Evolutionary conservation across 2,888 invertebrate genomes (phyloP).

Genomic region (Autographa pulchrina): DNA sequence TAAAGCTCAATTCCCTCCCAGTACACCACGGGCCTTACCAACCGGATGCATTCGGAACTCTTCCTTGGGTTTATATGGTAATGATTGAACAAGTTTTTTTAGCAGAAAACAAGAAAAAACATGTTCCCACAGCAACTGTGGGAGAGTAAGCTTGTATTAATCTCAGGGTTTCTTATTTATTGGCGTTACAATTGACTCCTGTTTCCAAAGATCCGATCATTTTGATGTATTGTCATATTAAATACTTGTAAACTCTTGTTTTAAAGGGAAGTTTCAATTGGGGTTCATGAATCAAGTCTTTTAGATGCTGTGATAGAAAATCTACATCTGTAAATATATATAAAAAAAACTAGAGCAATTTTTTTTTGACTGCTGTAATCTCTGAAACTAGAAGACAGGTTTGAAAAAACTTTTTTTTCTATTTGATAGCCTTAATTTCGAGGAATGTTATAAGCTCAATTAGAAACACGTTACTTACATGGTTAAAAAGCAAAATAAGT

Average conservation of each 20-base stretch:
- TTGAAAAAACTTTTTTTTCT: no score
- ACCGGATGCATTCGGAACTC: conserved; percentile 85
- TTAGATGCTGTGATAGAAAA: no score
- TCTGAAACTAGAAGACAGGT: no score
- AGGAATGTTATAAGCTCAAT: no score
- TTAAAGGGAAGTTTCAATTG: background rate
- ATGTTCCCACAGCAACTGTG: conserved; percentile 82
- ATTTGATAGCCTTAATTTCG: no score
- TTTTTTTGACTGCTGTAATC: no score
- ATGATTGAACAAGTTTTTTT: conserved; percentile 76
- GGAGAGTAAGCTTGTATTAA: conserved; percentile 55
- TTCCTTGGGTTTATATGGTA: conserved; percentile 82
- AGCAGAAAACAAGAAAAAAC: conserved; percentile 71
- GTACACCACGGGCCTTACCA: conserved; percentile 63
- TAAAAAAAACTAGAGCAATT: no score
- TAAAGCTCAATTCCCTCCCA: no score
- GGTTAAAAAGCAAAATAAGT: no score
- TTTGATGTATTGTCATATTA: background rate
- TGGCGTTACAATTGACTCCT: background rate
- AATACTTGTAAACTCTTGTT: background rate
- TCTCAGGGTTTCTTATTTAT: conserved; percentile 47
- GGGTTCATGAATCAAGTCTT: no score
- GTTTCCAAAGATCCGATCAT: background rate
- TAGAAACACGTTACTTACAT: no score
- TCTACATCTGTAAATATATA: no score